Evolutionary conservation across 2,888 invertebrate species (phyloP).

Genomic region (Eugnorisma glareosa): DNA sequence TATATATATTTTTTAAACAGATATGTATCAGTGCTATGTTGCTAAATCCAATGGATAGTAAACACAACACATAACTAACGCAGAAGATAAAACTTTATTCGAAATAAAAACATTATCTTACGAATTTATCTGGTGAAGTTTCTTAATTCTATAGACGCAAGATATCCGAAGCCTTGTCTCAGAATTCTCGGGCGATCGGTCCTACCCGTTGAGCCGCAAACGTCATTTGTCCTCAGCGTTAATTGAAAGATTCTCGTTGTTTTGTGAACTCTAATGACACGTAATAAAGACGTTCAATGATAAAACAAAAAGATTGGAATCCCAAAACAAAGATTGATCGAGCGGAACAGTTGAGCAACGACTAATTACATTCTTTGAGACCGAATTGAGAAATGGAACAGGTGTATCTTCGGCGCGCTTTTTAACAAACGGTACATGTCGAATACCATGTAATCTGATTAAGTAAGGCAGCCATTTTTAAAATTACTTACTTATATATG

Average conservation of each 20-base stretch:
- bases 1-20: constrained; percentile 36
- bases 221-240: constrained; percentile 74
- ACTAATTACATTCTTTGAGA: constrained; percentile 64
- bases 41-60: constrained; percentile 41
- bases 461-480: constrained; percentile 18
- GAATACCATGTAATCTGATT: constrained; percentile 46
- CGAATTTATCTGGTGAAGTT: constrained; percentile 49
- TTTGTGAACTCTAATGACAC: constrained; percentile 66
- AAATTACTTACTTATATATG: constrained; percentile 7
- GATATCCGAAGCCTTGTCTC: constrained; percentile 19
- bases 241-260: constrained; percentile 74
- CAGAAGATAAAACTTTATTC: constrained; percentile 12
- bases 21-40: constrained; percentile 44
- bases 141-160: constrained; percentile 59
- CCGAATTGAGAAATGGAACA: constrained; percentile 59
- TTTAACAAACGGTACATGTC: constrained; percentile 35
- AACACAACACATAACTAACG: constrained; percentile 30
- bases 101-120: constrained; percentile 47
- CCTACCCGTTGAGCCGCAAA: constrained; percentile 75
- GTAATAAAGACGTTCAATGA: constrained; percentile 71
- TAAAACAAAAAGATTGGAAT: constrained; percentile 67
- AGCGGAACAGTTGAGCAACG: constrained; percentile 56
- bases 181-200: constrained; percentile 54
- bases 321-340: constrained; percentile 65
- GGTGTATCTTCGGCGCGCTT: constrained; percentile 52